Percentiles rank a stretch among this genome's conserved stretches.
Conservation (phyloP, 1,140 invertebrate genomes). For the Bombyx mori region ASM3026992v2 NC_085129.1:10996001-10996500, state of each 20-base stretch:
- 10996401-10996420: constrained; percentile 21
- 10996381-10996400: constrained; percentile 18
- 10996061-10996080: constrained; percentile 53
- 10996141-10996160: constrained; percentile 56
- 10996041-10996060: background rate
- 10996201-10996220: background rate
- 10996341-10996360: constrained; percentile 21
- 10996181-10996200: background rate
- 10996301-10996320: constrained; percentile 16
- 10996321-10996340: constrained; percentile 21
- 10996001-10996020: no score
- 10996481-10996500: no score
- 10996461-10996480: background rate
- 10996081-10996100: constrained; percentile 49
- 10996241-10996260: background rate
- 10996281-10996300: constrained; percentile 3
- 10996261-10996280: constrained; percentile 3
- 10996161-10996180: constrained; percentile 4
- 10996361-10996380: constrained; percentile 21
- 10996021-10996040: no score
- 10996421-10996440: constrained; percentile 20
- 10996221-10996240: background rate
- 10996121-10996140: constrained; percentile 37
- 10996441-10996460: constrained; percentile 14
- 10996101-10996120: constrained; percentile 48